Percentiles rank a stretch among this genome's conserved stretches.
Evolutionary conservation across 2,888 invertebrate species (phyloP).

Genomic region (Didymodactylos carnosus): DNA sequence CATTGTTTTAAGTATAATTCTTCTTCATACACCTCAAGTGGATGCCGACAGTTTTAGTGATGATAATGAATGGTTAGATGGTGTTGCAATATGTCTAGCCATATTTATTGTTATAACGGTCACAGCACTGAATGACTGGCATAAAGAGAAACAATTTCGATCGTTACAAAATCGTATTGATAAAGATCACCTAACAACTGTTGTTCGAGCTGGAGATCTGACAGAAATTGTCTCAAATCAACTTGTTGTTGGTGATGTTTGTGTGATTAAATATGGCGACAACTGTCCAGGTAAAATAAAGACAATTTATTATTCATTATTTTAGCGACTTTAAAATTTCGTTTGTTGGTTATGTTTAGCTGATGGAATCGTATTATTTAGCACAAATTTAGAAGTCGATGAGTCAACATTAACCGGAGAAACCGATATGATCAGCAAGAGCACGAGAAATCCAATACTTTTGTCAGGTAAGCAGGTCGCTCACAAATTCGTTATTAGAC

Average conservation of each 20-base stretch:
- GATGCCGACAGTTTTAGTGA: too few relatives aligned
- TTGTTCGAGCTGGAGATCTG: conserved; percentile 74
- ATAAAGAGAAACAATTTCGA: conserved; percentile 96
- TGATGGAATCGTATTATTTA: conserved; percentile 87
- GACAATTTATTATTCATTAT: background rate
- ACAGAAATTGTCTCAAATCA: conserved; percentile 85
- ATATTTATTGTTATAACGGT: conserved; percentile 97
- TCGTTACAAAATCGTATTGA: conserved; percentile 92
- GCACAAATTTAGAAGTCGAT: conserved; percentile 94
- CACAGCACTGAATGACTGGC: conserved; percentile 98
- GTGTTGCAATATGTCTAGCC: conserved; percentile 91
- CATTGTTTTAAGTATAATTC: too few relatives aligned
- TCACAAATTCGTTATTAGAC: too few relatives aligned
- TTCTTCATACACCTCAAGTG: too few relatives aligned
- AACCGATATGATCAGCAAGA: conserved; percentile 97
- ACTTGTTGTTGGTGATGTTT: conserved; percentile 92
- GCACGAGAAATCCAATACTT: background rate
- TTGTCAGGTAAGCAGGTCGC: too few relatives aligned
- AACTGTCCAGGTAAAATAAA: conserved; percentile 53
- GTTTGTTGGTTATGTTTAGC: conserved; percentile 83
- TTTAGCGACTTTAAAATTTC: background rate
- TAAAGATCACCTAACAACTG: conserved; percentile 92
- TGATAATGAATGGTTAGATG: conserved; percentile 77
- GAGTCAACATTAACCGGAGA: conserved; percentile 96
- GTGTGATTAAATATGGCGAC: conserved; percentile 68